phyloP scores from a whole-genome alignment of 2,797 vertebrate genomes.

The Perodicticus potto region DNA sequence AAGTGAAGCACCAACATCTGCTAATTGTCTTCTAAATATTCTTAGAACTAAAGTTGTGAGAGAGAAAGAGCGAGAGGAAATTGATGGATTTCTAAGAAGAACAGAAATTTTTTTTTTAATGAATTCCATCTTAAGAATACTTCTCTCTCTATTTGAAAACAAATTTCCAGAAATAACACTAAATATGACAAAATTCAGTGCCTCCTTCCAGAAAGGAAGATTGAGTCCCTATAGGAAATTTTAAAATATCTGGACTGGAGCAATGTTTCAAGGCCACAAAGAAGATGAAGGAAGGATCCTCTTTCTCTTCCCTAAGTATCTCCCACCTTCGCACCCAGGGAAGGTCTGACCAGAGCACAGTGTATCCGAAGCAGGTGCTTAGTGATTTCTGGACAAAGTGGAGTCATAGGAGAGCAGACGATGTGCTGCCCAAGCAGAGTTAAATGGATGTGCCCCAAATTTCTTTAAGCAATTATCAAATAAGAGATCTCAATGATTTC shows the following conservation, averaged over 20 bases:
- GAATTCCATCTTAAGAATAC: conserved; percentile 55
- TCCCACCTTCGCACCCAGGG: not conserved
- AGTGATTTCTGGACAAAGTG: conserved; percentile 57
- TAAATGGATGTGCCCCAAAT: not conserved
- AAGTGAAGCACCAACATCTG: not conserved
- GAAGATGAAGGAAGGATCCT: conserved; percentile 51
- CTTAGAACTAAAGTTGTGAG: conserved; percentile 50
- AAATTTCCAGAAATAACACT: conserved; percentile 75
- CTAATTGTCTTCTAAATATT: conserved; percentile 57
- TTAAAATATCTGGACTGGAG: conserved; percentile 67
- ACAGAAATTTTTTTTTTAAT: conserved; percentile 64
- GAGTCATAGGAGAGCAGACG: conserved; percentile 53
- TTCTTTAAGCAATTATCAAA: not conserved
- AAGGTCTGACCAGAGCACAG: not conserved
- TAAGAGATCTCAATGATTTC: not conserved
- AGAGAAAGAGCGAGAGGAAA: not conserved
- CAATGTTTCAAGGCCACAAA: conserved; percentile 56
- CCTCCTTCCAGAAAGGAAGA: conserved; percentile 75
- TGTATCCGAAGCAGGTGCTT: conserved; percentile 49
- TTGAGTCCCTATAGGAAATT: conserved; percentile 66
- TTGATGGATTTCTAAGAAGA: conserved; percentile 56
- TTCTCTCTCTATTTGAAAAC: conserved; percentile 71
- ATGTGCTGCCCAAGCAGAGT: conserved; percentile 22
- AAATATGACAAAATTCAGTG: conserved; percentile 68
- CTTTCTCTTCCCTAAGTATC: conserved; percentile 17